Percentiles rank a stretch among this genome's conserved stretches.
Conservation (phyloP, 2,888 invertebrate species). For the Drosophila hamatofila region DNA sequence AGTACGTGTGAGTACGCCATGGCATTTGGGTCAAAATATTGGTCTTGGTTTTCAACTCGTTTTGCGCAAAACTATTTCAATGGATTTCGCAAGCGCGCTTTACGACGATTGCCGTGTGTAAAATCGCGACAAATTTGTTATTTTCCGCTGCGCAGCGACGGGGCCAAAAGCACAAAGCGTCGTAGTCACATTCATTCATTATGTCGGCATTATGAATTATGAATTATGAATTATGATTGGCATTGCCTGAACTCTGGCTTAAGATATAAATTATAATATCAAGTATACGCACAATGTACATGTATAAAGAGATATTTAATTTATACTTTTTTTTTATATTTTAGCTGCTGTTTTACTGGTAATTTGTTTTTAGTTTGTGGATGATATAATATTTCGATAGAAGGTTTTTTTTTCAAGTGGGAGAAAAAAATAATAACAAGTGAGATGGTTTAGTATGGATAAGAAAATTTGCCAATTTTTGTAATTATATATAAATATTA, state of each 20-base stretch:
- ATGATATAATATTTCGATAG: background rate
- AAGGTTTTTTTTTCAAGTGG: background rate
- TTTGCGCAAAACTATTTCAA: constrained; percentile 54
- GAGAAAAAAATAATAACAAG: background rate
- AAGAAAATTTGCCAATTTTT: too few relatives aligned
- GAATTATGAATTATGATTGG: constrained; percentile 3
- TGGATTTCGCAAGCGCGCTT: constrained; percentile 26
- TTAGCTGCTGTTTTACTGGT: background rate
- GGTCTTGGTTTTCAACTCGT: constrained; percentile 57
- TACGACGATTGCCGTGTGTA: constrained; percentile 4
- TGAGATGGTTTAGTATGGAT: too few relatives aligned
- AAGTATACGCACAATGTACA: constrained; percentile 6
- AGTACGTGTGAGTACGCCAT: constrained; percentile 54
- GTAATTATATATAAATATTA: too few relatives aligned
- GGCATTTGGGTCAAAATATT: constrained; percentile 63
- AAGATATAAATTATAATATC: background rate
- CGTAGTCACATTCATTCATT: background rate
- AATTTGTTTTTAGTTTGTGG: background rate
- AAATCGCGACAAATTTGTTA: constrained; percentile 14
- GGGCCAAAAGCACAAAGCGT: background rate
- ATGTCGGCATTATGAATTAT: constrained; percentile 1
- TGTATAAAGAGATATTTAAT: background rate
- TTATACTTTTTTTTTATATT: background rate
- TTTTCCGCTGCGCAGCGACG: background rate
- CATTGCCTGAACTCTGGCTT: background rate